phyloP scores from a whole-genome alignment of 2,113 vertebrate genomes.

The Notothenia coriiceps region DNA sequence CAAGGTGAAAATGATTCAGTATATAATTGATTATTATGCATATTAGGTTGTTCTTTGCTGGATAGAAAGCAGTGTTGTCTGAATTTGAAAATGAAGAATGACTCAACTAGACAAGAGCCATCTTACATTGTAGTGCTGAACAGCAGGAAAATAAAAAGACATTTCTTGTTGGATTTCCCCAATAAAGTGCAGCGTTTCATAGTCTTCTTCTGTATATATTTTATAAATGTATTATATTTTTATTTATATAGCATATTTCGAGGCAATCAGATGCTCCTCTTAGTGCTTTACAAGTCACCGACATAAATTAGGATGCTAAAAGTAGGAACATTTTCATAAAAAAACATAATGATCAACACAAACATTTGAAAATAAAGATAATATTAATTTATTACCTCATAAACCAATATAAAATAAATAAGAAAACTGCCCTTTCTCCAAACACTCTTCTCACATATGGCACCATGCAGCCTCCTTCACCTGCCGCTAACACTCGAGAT shows the following conservation, averaged over 20 bases:
- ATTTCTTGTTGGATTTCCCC: background rate
- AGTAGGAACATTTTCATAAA: too few species aligned
- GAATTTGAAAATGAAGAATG: constrained; percentile 21
- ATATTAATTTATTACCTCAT: too few species aligned
- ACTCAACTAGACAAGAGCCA: background rate
- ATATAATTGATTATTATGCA: background rate
- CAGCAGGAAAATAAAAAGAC: background rate
- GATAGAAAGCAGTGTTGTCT: background rate
- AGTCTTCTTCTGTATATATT: too few species aligned
- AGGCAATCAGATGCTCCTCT: background rate
- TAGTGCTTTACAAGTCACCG: background rate
- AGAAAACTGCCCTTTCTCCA: background rate
- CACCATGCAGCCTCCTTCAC: background rate
- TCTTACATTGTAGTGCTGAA: background rate
- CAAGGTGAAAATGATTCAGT: too few species aligned
- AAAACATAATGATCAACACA: too few species aligned
- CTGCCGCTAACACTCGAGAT: background rate
- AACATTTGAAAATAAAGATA: too few species aligned
- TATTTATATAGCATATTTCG: too few species aligned
- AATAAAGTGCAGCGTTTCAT: background rate
- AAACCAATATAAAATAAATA: too few species aligned
- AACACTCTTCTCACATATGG: background rate
- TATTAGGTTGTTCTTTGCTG: background rate
- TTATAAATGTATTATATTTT: background rate
- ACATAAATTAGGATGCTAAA: too few species aligned